Evolutionary conservation across 2,113 vertebrate species (phyloP).

Genomic region (Cephalopterus ornatus): DNA sequence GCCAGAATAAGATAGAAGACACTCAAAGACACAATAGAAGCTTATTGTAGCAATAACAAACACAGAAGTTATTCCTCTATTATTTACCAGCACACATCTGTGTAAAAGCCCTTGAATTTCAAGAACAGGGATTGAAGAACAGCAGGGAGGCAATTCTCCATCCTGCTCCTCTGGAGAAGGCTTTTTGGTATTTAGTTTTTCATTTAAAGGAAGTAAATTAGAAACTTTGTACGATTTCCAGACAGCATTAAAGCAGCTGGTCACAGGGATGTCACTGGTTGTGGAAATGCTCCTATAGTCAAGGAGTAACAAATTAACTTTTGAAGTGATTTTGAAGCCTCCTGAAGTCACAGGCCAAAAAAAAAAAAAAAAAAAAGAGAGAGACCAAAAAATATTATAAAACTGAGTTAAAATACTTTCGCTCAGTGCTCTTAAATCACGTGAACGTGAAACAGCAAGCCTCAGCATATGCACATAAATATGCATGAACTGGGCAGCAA

Average conservation of each 20-base stretch:
- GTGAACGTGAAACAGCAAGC: neutral
- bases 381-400: neutral
- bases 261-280: neutral
- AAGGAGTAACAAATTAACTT: neutral
- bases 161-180: neutral
- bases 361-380: neutral
- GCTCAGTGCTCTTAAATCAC: neutral
- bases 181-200: neutral
- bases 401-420: neutral
- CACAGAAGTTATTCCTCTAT: neutral
- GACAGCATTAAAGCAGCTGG: neutral
- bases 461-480: neutral
- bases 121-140: neutral
- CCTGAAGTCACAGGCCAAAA: neutral
- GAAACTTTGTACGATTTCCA: neutral
- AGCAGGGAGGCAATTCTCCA: neutral
- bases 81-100: neutral
- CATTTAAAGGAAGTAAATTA: neutral
- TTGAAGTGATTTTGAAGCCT: neutral
- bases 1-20: neutral
- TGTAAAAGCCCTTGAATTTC: neutral
- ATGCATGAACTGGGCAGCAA: rapidly evolving
- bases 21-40: neutral
- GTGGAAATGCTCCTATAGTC: neutral
- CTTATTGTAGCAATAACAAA: neutral